Percentiles rank a stretch among this genome's conserved stretches.
Evolutionary conservation across 2,888 invertebrate genomes (phyloP).

Genomic region (Ormyrus nitidulus): DNA sequence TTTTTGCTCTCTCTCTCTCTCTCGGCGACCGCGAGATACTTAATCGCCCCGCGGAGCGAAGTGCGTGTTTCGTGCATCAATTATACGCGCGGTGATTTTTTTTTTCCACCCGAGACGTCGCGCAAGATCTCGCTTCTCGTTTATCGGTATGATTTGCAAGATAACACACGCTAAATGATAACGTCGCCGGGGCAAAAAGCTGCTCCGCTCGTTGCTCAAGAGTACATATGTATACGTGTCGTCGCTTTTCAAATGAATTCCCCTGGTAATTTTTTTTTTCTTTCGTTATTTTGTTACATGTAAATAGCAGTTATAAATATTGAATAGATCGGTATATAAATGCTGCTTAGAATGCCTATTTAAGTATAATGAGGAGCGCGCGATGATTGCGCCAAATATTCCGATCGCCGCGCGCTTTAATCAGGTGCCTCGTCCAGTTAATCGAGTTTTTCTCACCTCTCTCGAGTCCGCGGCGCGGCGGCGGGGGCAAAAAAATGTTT

Average conservation of each 20-base stretch:
- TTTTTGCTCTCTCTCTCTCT: not conserved
- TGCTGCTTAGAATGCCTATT: too few species aligned
- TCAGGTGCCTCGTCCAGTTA: too few species aligned
- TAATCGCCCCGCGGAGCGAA: not conserved
- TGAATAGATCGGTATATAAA: not conserved
- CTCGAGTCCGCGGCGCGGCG: too few species aligned
- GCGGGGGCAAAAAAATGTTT: too few species aligned
- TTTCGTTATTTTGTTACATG: conserved; percentile 10
- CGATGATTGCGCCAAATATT: too few species aligned
- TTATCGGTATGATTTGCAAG: conserved; percentile 48
- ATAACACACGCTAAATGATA: conserved; percentile 38
- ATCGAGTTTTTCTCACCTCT: too few species aligned
- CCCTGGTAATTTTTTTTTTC: not conserved
- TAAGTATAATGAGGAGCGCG: too few species aligned
- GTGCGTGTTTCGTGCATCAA: conserved; percentile 32
- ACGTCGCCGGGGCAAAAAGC: conserved; percentile 9
- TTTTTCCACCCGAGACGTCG: not conserved
- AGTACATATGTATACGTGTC: not conserved
- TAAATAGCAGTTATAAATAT: conserved; percentile 21
- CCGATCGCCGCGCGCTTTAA: too few species aligned
- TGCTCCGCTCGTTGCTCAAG: conserved; percentile 21
- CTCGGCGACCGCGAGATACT: conserved; percentile 29
- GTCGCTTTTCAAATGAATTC: conserved; percentile 27
- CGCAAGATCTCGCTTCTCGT: conserved; percentile 27
- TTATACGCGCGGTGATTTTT: conserved; percentile 7